phyloP scores from a whole-genome alignment of 2,888 invertebrate genomes.

The Caenorhabditis macrosperma region DNA sequence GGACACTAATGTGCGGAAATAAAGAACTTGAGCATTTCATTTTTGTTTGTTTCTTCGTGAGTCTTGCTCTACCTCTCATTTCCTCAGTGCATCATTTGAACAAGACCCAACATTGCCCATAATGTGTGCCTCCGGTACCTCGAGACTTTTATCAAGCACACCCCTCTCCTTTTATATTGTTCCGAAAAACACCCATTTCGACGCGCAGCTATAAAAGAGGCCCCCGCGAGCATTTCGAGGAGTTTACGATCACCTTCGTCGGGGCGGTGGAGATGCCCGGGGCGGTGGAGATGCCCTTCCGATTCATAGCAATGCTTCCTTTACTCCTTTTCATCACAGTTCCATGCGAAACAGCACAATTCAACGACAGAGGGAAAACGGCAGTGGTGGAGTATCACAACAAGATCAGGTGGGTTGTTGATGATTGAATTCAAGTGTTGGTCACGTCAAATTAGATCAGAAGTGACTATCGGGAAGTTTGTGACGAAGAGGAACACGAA shows the following conservation, averaged over 20 bases:
- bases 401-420: conserved; percentile 24
- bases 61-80: too few relatives aligned
- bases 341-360: not conserved
- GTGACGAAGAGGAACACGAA: conserved; percentile 37
- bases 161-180: too few relatives aligned
- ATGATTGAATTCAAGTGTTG: not conserved
- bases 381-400: conserved; percentile 31
- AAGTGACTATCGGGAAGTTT: conserved; percentile 38
- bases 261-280: conserved; percentile 19
- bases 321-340: not conserved
- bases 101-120: too few relatives aligned
- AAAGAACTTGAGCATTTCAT: too few relatives aligned
- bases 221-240: not conserved
- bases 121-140: too few relatives aligned
- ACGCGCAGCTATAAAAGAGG: conserved; percentile 31
- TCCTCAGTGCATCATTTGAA: too few relatives aligned
- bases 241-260: conserved; percentile 27
- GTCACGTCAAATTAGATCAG: conserved; percentile 1
- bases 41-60: too few relatives aligned
- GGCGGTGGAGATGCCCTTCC: conserved; percentile 11
- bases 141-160: conserved; percentile 9
- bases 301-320: not conserved
- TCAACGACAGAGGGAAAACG: conserved; percentile 19
- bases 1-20: too few relatives aligned
- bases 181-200: conserved; percentile 38